phyloP scores from a whole-genome alignment of 2,888 invertebrate species.

The Dugesia japonica region DNA sequence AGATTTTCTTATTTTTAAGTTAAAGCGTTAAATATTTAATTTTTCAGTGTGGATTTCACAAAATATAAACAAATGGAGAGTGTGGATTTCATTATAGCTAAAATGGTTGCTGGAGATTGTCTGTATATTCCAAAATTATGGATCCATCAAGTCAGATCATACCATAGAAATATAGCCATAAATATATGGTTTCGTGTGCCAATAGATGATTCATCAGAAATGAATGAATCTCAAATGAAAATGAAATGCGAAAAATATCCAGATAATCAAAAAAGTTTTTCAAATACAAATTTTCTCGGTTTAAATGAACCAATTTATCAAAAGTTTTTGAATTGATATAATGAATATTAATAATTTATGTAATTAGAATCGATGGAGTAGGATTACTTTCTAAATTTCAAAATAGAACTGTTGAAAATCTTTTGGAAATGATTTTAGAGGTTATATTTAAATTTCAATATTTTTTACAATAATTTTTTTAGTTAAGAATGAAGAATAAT shows the following conservation, averaged over 20 bases:
- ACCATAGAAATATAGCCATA: slow-evolving; percentile 20
- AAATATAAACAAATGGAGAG: slow-evolving; percentile 41
- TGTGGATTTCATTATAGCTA: slow-evolving; percentile 40
- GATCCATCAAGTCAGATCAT: slow-evolving; percentile 28
- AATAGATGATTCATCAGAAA: not conserved
- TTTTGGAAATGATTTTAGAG: not conserved
- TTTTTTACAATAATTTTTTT: no score
- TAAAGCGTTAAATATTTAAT: no score
- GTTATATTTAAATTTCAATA: not conserved
- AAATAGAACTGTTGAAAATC: not conserved
- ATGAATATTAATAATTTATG: not conserved
- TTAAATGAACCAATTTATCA: not conserved
- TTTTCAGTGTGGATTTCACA: slow-evolving; percentile 41
- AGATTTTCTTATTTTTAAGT: no score
- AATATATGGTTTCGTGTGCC: slow-evolving; percentile 20
- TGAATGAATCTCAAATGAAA: not conserved
- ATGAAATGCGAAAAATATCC: not conserved
- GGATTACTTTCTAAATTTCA: not conserved
- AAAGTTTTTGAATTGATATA: not conserved
- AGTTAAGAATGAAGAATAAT: no score
- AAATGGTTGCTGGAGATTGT: slow-evolving; percentile 42
- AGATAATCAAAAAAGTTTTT: not conserved
- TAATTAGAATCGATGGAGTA: not conserved
- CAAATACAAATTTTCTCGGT: not conserved
- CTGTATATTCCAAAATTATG: slow-evolving; percentile 40